phyloP scores from a whole-genome alignment of 2,797 vertebrate genomes.

The Karalla daura region DNA sequence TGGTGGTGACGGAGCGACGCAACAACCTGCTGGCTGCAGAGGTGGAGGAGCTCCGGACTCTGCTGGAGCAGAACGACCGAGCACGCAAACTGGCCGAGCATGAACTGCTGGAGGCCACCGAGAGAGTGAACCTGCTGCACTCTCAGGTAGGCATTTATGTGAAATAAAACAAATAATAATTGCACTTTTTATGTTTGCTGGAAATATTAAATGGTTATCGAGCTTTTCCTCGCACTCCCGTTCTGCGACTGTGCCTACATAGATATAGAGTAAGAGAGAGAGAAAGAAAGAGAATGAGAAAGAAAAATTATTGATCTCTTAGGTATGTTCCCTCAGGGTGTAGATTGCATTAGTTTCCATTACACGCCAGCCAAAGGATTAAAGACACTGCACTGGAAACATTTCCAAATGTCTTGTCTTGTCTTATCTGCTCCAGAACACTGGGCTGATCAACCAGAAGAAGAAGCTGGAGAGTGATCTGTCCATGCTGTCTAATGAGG shows the following conservation, averaged over 20 bases:
- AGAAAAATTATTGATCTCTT: no score
- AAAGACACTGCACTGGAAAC: neutral
- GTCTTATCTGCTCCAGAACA: constrained; percentile 85
- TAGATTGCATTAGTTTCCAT: no score
- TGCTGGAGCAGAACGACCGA: constrained; percentile 91
- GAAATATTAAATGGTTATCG: no score
- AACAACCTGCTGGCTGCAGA: constrained; percentile 88
- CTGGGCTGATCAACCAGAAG: constrained; percentile 91
- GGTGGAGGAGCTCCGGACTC: constrained; percentile 89
- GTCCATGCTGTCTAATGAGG: constrained; percentile 86
- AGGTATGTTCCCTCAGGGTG: no score
- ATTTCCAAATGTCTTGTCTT: no score
- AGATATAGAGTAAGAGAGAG: no score
- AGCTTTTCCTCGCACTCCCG: no score
- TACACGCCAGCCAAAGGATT: no score
- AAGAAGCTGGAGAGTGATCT: constrained; percentile 93
- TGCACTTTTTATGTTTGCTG: no score
- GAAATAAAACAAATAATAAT: neutral
- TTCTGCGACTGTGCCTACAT: no score
- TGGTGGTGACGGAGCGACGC: constrained; percentile 87
- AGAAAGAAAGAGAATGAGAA: no score
- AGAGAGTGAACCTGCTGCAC: constrained; percentile 92
- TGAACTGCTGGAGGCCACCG: constrained; percentile 89
- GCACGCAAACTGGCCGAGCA: constrained; percentile 91
- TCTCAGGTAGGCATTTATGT: constrained; percentile 84